A percentile compares a stretch with the other conserved stretches of the same genome.
These are phyloP conservation scores for Fukomys damarensis DNA, from an alignment of 2,113 vertebrate species.

Conservation along the genomic window DNA sequence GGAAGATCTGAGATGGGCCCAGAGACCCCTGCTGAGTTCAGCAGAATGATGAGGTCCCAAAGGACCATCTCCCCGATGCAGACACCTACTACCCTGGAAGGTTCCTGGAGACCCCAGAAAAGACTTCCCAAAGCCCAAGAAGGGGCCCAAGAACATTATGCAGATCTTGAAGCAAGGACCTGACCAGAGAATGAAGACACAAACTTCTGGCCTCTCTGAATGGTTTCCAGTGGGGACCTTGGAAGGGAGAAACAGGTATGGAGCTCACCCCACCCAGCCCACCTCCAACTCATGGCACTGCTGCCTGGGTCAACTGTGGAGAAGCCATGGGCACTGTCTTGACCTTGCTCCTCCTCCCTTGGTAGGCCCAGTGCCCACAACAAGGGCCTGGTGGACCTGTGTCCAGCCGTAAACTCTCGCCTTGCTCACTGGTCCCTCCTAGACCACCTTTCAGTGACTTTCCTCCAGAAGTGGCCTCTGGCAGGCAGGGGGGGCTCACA, in stretches of 20 bases:
- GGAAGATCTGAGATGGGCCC: not conserved
- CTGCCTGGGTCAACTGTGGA: rapidly evolving
- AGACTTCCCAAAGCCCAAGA: not conserved
- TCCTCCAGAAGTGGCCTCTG: not conserved
- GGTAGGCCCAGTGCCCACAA: not conserved
- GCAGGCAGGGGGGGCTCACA: not conserved
- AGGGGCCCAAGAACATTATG: not conserved
- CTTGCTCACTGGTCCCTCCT: too few species aligned
- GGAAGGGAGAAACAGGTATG: rapidly evolving
- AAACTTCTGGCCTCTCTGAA: not conserved
- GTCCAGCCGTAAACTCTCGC: rapidly evolving
- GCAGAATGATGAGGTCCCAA: not conserved
- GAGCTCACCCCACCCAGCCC: not conserved
- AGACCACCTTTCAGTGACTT: not conserved
- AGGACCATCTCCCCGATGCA: too few species aligned
- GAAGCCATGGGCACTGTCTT: rapidly evolving
- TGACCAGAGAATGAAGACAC: rapidly evolving
- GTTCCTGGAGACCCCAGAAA: not conserved
- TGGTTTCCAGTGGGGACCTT: not conserved
- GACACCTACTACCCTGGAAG: not conserved
- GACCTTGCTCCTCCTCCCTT: not conserved
- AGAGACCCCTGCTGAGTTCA: not conserved
- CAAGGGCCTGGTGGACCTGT: too few species aligned
- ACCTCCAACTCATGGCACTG: too few species aligned
- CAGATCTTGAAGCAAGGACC: not conserved